Evolutionary conservation across 2,113 vertebrate genomes (phyloP), one percentile per base, ranked within the genome.

Genomic region (Colistium nudipinnis): DNA sequence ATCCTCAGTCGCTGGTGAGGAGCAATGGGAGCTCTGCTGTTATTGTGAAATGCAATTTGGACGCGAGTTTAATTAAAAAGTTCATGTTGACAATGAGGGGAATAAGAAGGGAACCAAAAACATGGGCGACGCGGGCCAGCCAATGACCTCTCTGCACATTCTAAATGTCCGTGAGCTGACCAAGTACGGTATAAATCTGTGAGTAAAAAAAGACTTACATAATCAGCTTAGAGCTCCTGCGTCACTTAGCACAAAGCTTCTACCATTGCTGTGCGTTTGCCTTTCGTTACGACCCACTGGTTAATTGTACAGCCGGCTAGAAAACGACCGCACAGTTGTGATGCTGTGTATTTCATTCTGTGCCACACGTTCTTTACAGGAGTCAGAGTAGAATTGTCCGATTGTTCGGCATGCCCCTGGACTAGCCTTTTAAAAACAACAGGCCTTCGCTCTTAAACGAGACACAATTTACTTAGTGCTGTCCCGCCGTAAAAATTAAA

Each of bases 401-500:
- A 66, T 36, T 74, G 70, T 63, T 80, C 60, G 59, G 19, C 33
- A 25, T 62, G 9, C 43, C 64, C 36, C 28, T 62, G 49, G 36
- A 20, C 36, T 48, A 20, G n/a, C 56, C 78, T 76, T 68, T 75
- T 52, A 62, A 79, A 84, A 69, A 59, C 55, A 76, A 68, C 55
- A 76, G 65, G 39, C 49, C 44, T 54, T 59, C 70, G 60, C 67
- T 69, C 36, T 88, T 83, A 91, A 94, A 94, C 83, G 87, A 88
- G 91, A 90, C 91, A 93, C 93, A 94, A 94, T 96, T 95, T 95
- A 95, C 92, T 94, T 94, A 93, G 93, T 92, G 94, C 93, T 87
- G 94, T 92, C 89, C 93, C 90, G 86, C 92, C 93, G 93, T 96
- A 94, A 96, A 95, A 95, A 91, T 94, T 92, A 95, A 96, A 96